A percentile compares a stretch with the other conserved stretches of the same genome.
phyloP scores from a whole-genome alignment of 2,888 invertebrate species.

The Xylota sylvarum region DNA sequence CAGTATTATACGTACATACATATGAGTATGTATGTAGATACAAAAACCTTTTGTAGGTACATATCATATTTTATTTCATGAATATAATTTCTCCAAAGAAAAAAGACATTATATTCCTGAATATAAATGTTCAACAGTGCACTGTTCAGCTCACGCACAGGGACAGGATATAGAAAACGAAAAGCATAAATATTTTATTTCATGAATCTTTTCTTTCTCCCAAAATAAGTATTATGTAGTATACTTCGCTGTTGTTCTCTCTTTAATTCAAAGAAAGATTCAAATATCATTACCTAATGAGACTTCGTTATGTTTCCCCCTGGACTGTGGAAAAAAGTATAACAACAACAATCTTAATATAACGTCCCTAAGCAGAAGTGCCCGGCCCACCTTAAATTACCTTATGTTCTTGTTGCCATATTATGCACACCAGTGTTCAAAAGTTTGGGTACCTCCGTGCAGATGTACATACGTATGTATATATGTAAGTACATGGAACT shows the following conservation, averaged over 20 bases:
- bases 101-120: background rate
- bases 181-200: background rate
- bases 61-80: background rate
- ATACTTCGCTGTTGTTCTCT: background rate
- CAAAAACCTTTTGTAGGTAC: no score
- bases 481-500: no score
- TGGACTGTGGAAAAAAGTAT: background rate
- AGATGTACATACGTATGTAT: no score
- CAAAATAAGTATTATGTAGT: background rate
- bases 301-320: slow-evolving; percentile 3
- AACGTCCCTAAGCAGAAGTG: background rate
- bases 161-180: background rate
- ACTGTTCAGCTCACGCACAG: background rate
- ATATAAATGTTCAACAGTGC: background rate
- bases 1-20: background rate
- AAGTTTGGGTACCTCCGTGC: no score
- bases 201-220: background rate
- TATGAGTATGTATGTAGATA: no score
- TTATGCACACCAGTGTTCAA: background rate
- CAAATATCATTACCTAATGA: slow-evolving; percentile 7
- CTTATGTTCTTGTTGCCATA: background rate
- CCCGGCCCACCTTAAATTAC: background rate
- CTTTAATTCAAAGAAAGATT: slow-evolving; percentile 6
- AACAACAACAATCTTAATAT: background rate
- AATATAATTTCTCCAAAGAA: background rate